Evolutionary conservation across 2,888 invertebrate genomes (phyloP).

Genomic region (Athrips mouffetella): DNA sequence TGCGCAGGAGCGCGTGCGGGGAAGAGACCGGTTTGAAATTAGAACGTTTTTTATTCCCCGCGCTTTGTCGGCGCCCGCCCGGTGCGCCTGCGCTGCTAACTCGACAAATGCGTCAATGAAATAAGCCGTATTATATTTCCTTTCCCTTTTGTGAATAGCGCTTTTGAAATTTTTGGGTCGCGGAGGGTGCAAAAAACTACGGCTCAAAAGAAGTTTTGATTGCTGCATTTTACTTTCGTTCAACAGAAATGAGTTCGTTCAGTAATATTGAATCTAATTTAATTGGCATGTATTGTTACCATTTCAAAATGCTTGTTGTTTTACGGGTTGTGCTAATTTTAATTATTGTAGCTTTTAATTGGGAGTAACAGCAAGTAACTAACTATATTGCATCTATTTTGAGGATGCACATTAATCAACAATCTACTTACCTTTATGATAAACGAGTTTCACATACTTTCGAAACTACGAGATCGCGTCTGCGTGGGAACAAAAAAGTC

Average conservation of each 20-base stretch:
- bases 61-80: constrained; percentile 73
- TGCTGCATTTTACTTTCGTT: background rate
- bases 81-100: constrained; percentile 75
- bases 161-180: constrained; percentile 47
- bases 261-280: background rate
- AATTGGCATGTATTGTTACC: background rate
- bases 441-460: background rate
- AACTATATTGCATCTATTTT: background rate
- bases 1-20: constrained; percentile 75
- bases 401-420: background rate
- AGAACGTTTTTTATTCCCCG: constrained; percentile 71
- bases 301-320: constrained; percentile 22
- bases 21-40: constrained; percentile 76
- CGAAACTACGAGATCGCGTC: background rate
- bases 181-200: constrained; percentile 1
- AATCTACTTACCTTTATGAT: background rate
- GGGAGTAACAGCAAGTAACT: background rate
- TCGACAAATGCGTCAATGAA: constrained; percentile 76
- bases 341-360: background rate
- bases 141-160: constrained; percentile 53
- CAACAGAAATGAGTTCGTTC: background rate
- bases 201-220: constrained; percentile 3
- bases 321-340: background rate
- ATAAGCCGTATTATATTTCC: constrained; percentile 74
- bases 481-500: background rate